Base-by-base conservation (phyloP, 2,888 invertebrate species). In the Cephus rjabovi region DNA sequence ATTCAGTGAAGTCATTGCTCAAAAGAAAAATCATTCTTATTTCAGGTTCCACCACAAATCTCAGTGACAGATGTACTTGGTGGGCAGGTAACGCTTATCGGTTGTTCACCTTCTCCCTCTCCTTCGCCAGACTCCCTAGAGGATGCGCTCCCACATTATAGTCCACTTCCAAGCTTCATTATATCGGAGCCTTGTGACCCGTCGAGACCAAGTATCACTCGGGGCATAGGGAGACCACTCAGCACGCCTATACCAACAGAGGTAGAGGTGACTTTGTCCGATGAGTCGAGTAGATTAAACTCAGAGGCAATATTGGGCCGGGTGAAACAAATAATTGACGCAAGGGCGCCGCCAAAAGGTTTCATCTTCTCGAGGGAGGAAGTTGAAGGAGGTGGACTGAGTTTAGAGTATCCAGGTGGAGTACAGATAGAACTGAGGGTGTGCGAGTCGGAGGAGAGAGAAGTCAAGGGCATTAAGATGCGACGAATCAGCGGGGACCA, bases 11-110 rank as follows among this genome's bases (percentile, higher is more conserved):
- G 56, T 23, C 23, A 23, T 56, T 56, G 23, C 23, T 56, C 23
- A 56, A 56, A 56, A 34, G 15, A 31, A 71, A 34, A 74, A 12
- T 74, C n/a, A 12, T 40, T 34, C 23, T 40, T 34, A 35, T 71
- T 79, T 30, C 83, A 91, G 91, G 89, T 91, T 80, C 92, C 93
- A 73, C 98, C 98, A 0, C 97, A 97, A 91, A 98, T 98, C 80
- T 98, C 97, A 85, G 94, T 98, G 12, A 98, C 98, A 0, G 98
- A 98, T 90, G 97, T 98, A 76, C 93, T 96, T 77, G 98, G 98
- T 0, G 96, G 96, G 11, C 96, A 96, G 91, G 95, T 96, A 0
- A 96, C 96, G 0, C 88, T 97, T 3, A 95, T 96, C 0, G 96
- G 96, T 0, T 93, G 94, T 77, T 94, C 94, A 3, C 96, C 96